Percentiles rank a stretch among this genome's conserved stretches.
Evolutionary conservation across 2,888 invertebrate genomes (phyloP).

Genomic region (Mythimna albipuncta): DNA sequence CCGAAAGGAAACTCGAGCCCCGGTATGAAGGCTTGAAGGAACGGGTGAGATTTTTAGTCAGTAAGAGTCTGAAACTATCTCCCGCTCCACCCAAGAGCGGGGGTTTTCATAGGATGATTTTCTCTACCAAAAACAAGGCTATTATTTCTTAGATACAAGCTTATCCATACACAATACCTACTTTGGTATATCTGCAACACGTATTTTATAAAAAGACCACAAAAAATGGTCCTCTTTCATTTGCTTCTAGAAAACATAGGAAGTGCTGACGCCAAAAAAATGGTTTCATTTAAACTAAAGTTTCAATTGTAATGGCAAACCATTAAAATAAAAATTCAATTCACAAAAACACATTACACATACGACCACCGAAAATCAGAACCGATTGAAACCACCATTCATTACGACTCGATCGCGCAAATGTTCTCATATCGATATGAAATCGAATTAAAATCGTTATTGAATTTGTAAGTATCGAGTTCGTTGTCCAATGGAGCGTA

Average conservation of each 20-base stretch:
- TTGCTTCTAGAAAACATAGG: not conserved
- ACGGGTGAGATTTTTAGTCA: no score
- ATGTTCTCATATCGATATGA: conserved; percentile 76
- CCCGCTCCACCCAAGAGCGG: no score
- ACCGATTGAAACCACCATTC: conserved; percentile 70
- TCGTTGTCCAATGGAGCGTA: conserved; percentile 73
- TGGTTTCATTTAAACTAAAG: not conserved
- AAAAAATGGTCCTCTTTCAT: not conserved
- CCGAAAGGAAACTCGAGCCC: no score
- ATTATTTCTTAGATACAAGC: no score
- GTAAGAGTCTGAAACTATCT: no score
- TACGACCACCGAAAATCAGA: conserved; percentile 59
- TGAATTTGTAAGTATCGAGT: conserved; percentile 72
- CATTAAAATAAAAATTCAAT: conserved; percentile 58
- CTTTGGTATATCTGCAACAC: no score
- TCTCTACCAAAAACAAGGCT: no score
- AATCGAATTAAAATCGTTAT: conserved; percentile 85
- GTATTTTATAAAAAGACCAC: not conserved
- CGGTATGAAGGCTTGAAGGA: no score
- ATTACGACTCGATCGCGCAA: conserved; percentile 68
- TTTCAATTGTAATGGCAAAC: not conserved
- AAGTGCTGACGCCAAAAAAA: not conserved
- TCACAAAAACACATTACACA: conserved; percentile 54
- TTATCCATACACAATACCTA: no score
- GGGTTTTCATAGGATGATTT: no score